Base-by-base conservation (phyloP, 2,888 invertebrate genomes). In the Polietes domitor region DNA sequence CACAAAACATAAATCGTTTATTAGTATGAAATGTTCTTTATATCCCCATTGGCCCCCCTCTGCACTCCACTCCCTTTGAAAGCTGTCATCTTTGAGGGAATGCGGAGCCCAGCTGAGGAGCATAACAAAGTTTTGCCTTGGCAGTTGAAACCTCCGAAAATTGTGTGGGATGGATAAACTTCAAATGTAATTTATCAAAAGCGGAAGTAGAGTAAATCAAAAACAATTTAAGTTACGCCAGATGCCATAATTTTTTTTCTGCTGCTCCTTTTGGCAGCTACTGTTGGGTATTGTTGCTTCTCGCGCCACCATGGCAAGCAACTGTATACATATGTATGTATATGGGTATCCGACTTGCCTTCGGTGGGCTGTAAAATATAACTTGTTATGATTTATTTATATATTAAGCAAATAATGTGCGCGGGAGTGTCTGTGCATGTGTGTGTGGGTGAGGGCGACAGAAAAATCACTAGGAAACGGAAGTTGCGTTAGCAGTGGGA, bases 191-290 rank as follows among this genome's bases (percentile, higher is more conserved):
- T 84, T 84, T 84, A 84, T 84, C 84, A 81, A 61, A 61, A 79
- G 76, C 81, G 78, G 75, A 78, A 84, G 75, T 78, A 78, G 65
- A 84, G 84, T 84, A 81, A 81, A 84, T 84, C 84, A 84, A 81
- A 84, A 84, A 81, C 84, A 84, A 84, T 84, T 84, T 84, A 83
- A 83, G 83, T 83, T 83, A 76, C 76, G 72, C 75, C 84, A 84
- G 65, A 75, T 79, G 81, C 53, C 74, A 24, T 50, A 12, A 21
- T 21, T 37, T 12, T 41, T 72, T 63, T 72, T 28, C 37, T 72
- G n/a, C n/a, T n/a, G n/a, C n/a, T n/a, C n/a, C n/a, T n/a, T n/a
- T n/a, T n/a, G n/a, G n/a, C n/a, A n/a, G n/a, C n/a, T n/a, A n/a
- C n/a, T n/a, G 32, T 12, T 37, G 1, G 37, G 7, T 47, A 47